Evolutionary conservation across 2,888 invertebrate species (phyloP).

Genomic region (Habrosyne pyritoides): DNA sequence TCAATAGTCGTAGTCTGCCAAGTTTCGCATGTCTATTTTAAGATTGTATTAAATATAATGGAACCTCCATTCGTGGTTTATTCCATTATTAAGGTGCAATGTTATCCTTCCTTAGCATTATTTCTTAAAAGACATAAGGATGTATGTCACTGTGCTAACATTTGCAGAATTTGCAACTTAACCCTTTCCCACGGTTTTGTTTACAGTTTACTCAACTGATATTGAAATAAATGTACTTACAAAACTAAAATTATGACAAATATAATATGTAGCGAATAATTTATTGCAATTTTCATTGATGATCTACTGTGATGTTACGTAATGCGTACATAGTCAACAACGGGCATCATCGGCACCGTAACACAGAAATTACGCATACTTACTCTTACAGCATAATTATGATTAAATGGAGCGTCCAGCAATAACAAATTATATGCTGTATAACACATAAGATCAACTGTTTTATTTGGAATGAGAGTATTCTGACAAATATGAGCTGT

Average conservation of each 20-base stretch:
- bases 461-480: neutral
- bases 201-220: neutral
- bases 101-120: neutral
- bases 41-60: constrained; percentile 19
- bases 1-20: constrained; percentile 52
- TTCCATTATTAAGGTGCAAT: neutral
- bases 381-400: constrained; percentile 47
- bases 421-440: constrained; percentile 42
- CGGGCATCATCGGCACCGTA: constrained; percentile 43
- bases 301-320: constrained; percentile 47
- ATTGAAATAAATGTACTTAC: neutral
- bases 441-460: constrained; percentile 17
- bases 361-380: constrained; percentile 60
- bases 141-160: neutral
- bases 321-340: constrained; percentile 33
- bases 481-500: neutral
- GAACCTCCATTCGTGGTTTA: neutral
- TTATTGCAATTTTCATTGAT: neutral
- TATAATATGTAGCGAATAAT: no score
- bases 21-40: constrained; percentile 56
- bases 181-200: neutral
- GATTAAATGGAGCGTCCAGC: constrained; percentile 53
- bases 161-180: neutral
- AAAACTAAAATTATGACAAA: neutral
- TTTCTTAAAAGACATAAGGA: neutral